Percentiles rank a stretch among this genome's conserved stretches.
Conservation (phyloP, 2,888 invertebrate genomes). For the Lycia hirtaria region DNA sequence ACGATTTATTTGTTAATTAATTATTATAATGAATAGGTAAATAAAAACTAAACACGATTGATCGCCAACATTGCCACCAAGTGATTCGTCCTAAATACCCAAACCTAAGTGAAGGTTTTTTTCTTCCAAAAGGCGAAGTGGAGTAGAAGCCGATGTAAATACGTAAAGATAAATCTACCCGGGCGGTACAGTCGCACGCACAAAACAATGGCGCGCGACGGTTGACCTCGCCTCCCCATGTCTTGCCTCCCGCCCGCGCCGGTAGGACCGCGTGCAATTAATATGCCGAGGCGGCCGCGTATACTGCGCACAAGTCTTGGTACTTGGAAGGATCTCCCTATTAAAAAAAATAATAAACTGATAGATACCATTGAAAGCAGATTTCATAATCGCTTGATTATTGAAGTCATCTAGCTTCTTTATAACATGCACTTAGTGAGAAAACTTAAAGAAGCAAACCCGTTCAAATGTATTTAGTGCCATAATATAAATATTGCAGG, state of each 20-base stretch:
- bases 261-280: constrained; percentile 86
- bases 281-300: constrained; percentile 85
- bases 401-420: too few species aligned
- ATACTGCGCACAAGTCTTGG: constrained; percentile 53
- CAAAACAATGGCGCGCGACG: constrained; percentile 84
- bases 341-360: not conserved
- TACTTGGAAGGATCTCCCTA: constrained; percentile 48
- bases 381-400: not conserved
- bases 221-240: constrained; percentile 83
- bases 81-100: not conserved
- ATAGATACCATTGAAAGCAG: not conserved
- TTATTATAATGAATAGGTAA: too few species aligned
- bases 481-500: too few species aligned
- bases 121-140: constrained; percentile 25
- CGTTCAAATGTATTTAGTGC: too few species aligned
- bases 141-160: constrained; percentile 43
- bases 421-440: too few species aligned
- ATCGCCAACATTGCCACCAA: too few species aligned
- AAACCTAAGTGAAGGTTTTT: constrained; percentile 2
- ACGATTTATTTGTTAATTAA: too few species aligned
- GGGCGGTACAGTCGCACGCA: constrained; percentile 72
- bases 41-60: too few species aligned
- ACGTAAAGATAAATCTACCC: constrained; percentile 50
- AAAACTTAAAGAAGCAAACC: too few species aligned
- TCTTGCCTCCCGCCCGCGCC: constrained; percentile 78